Conservation (phyloP, 2,113 vertebrate species). For the Prionailurus bengalensis region DNA sequence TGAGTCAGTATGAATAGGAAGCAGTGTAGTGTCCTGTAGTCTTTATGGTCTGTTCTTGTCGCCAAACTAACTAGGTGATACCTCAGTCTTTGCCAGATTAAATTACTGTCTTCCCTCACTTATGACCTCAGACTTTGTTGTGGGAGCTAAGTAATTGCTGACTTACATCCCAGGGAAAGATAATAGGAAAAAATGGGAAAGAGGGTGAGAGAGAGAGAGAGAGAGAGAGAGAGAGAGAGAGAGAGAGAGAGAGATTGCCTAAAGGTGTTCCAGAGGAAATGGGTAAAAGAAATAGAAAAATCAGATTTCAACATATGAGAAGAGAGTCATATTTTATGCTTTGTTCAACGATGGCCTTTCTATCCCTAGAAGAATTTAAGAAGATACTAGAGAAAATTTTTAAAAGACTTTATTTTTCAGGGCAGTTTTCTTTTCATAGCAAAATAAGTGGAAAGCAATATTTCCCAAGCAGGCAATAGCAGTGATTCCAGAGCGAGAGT, state of each 20-base stretch:
- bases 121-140: not conserved
- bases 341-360: not conserved
- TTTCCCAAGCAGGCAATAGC: not conserved
- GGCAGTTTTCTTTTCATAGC: constrained; percentile 33
- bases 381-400: not conserved
- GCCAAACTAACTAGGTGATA: not conserved
- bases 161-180: constrained; percentile 38
- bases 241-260: not conserved
- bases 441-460: not conserved
- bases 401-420: not conserved
- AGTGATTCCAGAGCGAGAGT: not conserved
- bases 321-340: not conserved
- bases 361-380: not conserved
- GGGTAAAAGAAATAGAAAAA: constrained; percentile 41
- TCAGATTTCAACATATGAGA: not conserved
- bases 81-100: constrained; percentile 6
- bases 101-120: constrained; percentile 37
- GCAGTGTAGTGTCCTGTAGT: not conserved
- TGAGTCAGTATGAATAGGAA: not conserved
- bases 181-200: not conserved
- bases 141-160: constrained; percentile 55
- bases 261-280: not conserved
- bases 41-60: not conserved
- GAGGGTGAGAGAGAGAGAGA: too few species aligned
- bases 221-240: not conserved